Percentiles rank a stretch among this genome's conserved stretches.
These are phyloP conservation scores for Xiphorhynchus elegans DNA, from an alignment of 2,113 vertebrate species.

Conservation along the genomic window DNA sequence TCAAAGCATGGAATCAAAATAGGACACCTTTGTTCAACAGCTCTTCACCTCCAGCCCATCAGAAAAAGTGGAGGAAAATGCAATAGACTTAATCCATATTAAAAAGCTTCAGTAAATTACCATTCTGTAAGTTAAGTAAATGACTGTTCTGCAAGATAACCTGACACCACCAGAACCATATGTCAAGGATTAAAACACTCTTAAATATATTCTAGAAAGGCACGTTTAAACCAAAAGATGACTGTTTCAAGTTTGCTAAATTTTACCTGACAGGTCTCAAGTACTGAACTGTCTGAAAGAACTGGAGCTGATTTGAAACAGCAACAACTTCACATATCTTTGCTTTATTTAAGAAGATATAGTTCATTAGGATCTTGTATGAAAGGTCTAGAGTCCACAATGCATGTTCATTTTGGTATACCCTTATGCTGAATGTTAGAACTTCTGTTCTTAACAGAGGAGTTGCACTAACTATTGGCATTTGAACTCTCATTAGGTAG, in stretches of 20 bases:
- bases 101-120: background rate
- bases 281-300: background rate
- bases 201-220: background rate
- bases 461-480: background rate
- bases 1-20: background rate
- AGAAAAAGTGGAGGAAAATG: background rate
- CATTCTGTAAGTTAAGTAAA: background rate
- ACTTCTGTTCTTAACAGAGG: background rate
- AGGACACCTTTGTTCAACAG: background rate
- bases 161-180: background rate
- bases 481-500: background rate
- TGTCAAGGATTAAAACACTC: background rate
- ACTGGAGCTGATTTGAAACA: background rate
- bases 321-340: background rate
- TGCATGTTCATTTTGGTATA: background rate
- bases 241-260: fast-evolving
- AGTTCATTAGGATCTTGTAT: background rate
- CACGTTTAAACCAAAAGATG: background rate
- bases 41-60: background rate
- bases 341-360: background rate
- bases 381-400: background rate
- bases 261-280: background rate
- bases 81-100: background rate
- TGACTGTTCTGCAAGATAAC: background rate
- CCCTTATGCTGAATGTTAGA: background rate